Evolutionary conservation across 2,113 vertebrate species (phyloP), one percentile per base, ranked within the genome.

Genomic region (Gila orcuttii): DNA sequence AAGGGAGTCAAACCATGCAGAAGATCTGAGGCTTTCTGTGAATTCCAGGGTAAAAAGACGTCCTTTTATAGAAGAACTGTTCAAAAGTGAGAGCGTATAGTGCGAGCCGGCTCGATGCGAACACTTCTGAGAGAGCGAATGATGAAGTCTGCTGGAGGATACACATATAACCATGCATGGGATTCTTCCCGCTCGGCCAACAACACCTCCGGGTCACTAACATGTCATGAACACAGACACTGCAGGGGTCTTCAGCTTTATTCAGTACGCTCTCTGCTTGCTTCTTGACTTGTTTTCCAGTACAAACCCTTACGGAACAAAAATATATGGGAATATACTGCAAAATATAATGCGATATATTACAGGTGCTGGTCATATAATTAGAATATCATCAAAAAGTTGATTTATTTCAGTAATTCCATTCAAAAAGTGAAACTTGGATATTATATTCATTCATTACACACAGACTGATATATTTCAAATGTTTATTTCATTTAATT

Each of bases 131-230:
- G 11, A 3, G 13, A 75, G 68, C 10, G 21, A 21, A 57, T 7
- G 55, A 21, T 42, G 55, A 57, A 57, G 69, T 69, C 23, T 74
- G 73, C 39, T n/a, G 50, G 77, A 47, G 78, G 69, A 87, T 69
- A 62, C n/a, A 47, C 36, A 84, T 73, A 42, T 8, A 64, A 78
- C 74, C 77, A 79, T 64, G n/a, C 88, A 84, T 87, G 75, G 39
- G 84, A 80, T 84, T 69, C 12, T 6, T n/a, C 45, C 75, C 7
- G 69, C 71, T 76, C 73, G 15, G 47, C 57, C 31, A 36, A n/a
- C 57, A 88, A 83, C 79, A 85, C 84, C 83, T 83, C 50, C 64
- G 23, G 82, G 85, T 88, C 85, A 78, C 39, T 64, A 75, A 52
- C 15, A n/a, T n/a, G 28, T 33, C 31, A 64, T 17, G 25, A 2